Conservation (phyloP, 2,888 invertebrate species). For the Chymomyza fuscimana region DNA sequence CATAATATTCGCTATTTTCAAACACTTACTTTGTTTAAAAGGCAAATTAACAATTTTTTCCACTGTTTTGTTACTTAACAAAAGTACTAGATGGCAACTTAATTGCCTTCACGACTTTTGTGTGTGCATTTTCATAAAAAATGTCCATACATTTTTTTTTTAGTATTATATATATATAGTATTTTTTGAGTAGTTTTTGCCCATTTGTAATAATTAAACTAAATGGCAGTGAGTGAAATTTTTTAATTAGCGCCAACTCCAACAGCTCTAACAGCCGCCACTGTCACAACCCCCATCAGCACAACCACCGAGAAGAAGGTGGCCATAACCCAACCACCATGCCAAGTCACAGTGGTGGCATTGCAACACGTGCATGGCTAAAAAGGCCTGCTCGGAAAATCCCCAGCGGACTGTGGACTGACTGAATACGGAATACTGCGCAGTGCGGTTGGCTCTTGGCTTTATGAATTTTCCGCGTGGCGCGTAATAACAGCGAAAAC, state of each 20-base stretch:
- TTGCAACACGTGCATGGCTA: slow-evolving; percentile 61
- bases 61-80: too few relatives aligned
- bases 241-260: slow-evolving; percentile 61
- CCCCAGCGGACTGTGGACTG: slow-evolving; percentile 46
- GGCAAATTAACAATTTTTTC: too few relatives aligned
- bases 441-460: not conserved
- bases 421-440: not conserved
- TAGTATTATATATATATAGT: slow-evolving; percentile 9
- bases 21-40: too few relatives aligned
- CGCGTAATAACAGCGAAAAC: slow-evolving; percentile 62
- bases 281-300: slow-evolving; percentile 6
- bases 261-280: slow-evolving; percentile 38
- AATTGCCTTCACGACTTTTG: slow-evolving; percentile 46
- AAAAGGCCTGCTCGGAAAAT: slow-evolving; percentile 48
- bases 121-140: slow-evolving; percentile 51
- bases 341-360: slow-evolving; percentile 39
- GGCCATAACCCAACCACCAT: slow-evolving; percentile 3
- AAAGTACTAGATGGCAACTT: slow-evolving; percentile 11
- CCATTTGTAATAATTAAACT: slow-evolving; percentile 69
- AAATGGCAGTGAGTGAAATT: slow-evolving; percentile 54
- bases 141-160: slow-evolving; percentile 13
- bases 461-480: slow-evolving; percentile 51
- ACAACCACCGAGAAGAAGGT: not conserved
- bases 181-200: slow-evolving; percentile 24
- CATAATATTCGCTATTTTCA: too few relatives aligned